Base-by-base conservation (phyloP, 2,888 invertebrate species). In the Scelioninae gen. 2 region DNA sequence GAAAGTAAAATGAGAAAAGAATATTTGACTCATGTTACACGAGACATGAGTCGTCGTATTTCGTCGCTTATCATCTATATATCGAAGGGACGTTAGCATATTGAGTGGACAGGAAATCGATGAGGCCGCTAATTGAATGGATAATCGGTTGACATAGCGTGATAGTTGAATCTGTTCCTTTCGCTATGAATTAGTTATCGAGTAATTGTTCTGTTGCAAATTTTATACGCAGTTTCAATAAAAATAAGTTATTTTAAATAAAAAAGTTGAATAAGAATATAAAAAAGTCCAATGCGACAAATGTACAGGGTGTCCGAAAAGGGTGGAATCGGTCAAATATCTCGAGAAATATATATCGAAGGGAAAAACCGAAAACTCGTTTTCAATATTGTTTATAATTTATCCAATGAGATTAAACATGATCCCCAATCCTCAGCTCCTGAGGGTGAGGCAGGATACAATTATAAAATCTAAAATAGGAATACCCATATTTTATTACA, bases 101-200 rank as follows among this genome's bases (percentile, higher is more conserved):
- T 57, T 75, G 77, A 74, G 76, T 64, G 67, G 78, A 78, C 77
- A 68, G 76, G 77, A 80, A 80, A 82, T 78, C 80, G 80, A 81
- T 82, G 79, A 80, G 78, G 58, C 73, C 73, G 77, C 78, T 81
- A 80, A 82, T 82, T 81, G 81, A 77, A 78, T 77, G 74, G 80
- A 80, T 80, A 80, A 78, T 77, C 77, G 77, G 75, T 70, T 77
- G 80, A 78, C 78, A 78, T 11, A n/a, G 25, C 5, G 60, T 9
- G 33, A n/a, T 7, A 33, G 9, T 2, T n/a, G 19, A 22, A 25
- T 11, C 48, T 25, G 31, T 16, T 48, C 16, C 18, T 70, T 64
- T 70, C 57, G 22, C 50, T 64, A 57, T 70, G 57, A 70, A 70
- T 70, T 57, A 57, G 57, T 64, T 50, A 64, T 50, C 33, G 50